Evolutionary conservation across 2,797 vertebrate species (phyloP), one percentile per base, ranked within the genome.

Genomic region (Myotis findleyi): DNA sequence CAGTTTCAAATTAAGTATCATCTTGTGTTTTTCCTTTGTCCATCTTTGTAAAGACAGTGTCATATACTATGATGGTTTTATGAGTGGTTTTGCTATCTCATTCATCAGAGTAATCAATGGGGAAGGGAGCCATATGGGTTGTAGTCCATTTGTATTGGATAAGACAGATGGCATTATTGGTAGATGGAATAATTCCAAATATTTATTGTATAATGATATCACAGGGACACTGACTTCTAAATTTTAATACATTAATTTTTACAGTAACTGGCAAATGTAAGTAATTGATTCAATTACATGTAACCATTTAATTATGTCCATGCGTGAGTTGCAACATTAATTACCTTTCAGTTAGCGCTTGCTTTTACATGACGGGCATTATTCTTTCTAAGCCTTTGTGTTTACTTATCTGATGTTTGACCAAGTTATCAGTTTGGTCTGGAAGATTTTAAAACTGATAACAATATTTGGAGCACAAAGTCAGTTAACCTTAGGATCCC

Each of bases 101-200:
- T 98, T 98, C 98, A 97, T 95, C 96, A 97, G 89, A 98, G 91
- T 98, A 98, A 98, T 98, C 98, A 97, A 98, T 98, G 97, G 95
- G 93, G 96, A 98, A 98, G 92, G 97, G 92, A 98, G 98, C 97
- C 98, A 98, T 97, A 98, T 98, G 98, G 98, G 95, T 97, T 98
- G 96, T 94, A 96, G 98, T 98, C 98, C 97, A 77, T 98, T 98
- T 98, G 95, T 98, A 98, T 98, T 98, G 98, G 96, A 68, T 97
- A 96, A 93, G 97, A 98, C 98, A 98, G 98, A 98, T 98, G 98
- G 98, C 96, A 97, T 98, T 98, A 98, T 98, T 98, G 98, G 98
- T 98, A 98, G 97, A 97, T 98, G 98, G 98, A 98, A 98, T 96
- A 96, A 97, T 95, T 98, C 98, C 98, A 98, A 97, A 96, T 98